Evolutionary conservation across 2,113 vertebrate species (phyloP).

Genomic region (Varanus salvator): DNA sequence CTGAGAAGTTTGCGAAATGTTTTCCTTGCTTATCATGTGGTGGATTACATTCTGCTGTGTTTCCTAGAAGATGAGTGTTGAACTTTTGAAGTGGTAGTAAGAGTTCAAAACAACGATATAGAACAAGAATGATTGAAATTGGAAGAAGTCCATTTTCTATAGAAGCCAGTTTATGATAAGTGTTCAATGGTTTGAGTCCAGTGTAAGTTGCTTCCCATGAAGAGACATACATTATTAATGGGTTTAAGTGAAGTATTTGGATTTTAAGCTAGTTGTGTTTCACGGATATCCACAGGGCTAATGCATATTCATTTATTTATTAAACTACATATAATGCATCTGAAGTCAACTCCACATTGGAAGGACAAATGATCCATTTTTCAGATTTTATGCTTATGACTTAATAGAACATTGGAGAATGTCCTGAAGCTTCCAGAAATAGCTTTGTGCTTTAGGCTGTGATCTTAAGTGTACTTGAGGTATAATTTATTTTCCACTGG

Average conservation of each 20-base stretch:
- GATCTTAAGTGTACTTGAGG: background rate
- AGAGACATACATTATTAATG: background rate
- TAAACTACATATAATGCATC: background rate
- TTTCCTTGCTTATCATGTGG: slow-evolving; percentile 33
- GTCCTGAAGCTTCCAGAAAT: background rate
- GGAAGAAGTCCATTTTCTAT: slow-evolving; percentile 17
- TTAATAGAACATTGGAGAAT: background rate
- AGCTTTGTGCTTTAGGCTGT: background rate
- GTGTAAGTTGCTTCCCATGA: background rate
- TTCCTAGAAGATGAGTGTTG: slow-evolving; percentile 43
- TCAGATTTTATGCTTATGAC: background rate
- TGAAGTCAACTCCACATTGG: background rate
- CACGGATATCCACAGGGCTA: background rate
- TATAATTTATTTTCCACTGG: background rate
- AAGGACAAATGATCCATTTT: background rate
- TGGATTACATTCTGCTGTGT: slow-evolving; percentile 30
- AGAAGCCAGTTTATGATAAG: slow-evolving; percentile 58
- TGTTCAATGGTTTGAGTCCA: slow-evolving; percentile 46
- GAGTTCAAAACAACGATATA: slow-evolving; percentile 22
- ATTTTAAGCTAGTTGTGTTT: background rate
- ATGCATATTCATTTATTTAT: background rate
- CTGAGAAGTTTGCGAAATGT: slow-evolving; percentile 47
- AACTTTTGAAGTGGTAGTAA: slow-evolving; percentile 42
- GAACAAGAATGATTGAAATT: slow-evolving; percentile 28
- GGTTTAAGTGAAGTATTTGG: background rate